Evolutionary conservation across 2,797 vertebrate genomes (phyloP), one percentile per base, ranked within the genome.

Genomic region (Nyctalus aviator): DNA sequence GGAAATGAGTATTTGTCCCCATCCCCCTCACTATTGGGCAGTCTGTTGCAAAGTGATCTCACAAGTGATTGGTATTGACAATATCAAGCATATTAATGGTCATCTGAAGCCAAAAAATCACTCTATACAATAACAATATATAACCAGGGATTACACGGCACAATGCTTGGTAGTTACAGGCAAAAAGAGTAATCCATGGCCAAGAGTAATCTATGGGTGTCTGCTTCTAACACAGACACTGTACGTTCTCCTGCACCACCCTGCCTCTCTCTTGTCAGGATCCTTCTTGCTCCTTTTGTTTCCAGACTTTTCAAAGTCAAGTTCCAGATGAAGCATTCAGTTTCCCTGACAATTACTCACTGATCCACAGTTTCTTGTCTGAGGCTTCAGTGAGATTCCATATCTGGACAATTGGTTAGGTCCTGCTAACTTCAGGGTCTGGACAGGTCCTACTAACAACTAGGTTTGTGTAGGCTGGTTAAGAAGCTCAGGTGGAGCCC

Each of bases 301-400:
- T 32, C 44, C 30, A 62, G 59, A n/a, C 6, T 15, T 53, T 84
- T 93, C 20, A 53, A 27, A 64, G 35, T 66, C 46, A 86, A 4
- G 25, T 32, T 75, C 8, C 21, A 72, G 25, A 64, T 8, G 18
- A 92, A 81, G 41, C 27, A 64, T 30, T 88, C 27, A 1, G 25
- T 13, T 62, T 73, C 66, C 20, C 3, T 37, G 30, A 15, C 18
- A 59, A 30, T 78, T 32, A 82, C 10, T 46, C 18, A 2, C 0
- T 27, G 53, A 83, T 75, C 6, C 64, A 53, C 2, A 8, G 15
- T 9, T 46, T 90, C 30, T 66, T 14, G 20, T 68, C n/a, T 30
- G 66, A 81, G 20, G 10, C 13, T 3, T 44, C 73, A 37, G 30
- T 1, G 30, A 48, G 32, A 76, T 0, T 0, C 23, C 1, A 0